These are phyloP conservation scores for Drosophila dunni DNA, from an alignment of 1,140 invertebrate genomes.

Conservation along the genomic window DNA sequence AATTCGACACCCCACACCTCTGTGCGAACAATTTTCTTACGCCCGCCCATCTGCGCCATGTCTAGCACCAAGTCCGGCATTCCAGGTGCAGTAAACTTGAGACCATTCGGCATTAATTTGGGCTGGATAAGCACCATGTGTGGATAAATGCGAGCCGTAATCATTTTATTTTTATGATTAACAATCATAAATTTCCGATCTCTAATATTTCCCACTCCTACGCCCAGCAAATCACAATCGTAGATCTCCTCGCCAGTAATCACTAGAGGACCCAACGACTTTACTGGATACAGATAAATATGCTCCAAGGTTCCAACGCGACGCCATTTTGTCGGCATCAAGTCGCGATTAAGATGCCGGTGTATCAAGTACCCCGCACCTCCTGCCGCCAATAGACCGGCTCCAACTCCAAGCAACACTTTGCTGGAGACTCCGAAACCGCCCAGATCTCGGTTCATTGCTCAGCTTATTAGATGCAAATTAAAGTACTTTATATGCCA, in stretches of 20 bases:
- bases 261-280: constrained; percentile 85
- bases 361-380: constrained; percentile 65
- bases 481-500: constrained; percentile 66
- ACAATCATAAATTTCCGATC: constrained; percentile 86
- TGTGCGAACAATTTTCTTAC: constrained; percentile 81
- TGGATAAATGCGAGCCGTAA: constrained; percentile 85
- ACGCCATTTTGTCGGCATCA: constrained; percentile 73
- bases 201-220: constrained; percentile 83
- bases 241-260: constrained; percentile 70
- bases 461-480: not conserved
- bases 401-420: constrained; percentile 56
- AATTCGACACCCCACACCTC: constrained; percentile 85
- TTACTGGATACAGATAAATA: constrained; percentile 85
- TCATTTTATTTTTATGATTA: constrained; percentile 85
- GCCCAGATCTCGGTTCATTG: constrained; percentile 72
- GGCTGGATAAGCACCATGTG: constrained; percentile 86
- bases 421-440: constrained; percentile 33
- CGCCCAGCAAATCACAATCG: constrained; percentile 85
- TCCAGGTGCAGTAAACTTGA: constrained; percentile 83
- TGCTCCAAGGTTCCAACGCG: constrained; percentile 85
- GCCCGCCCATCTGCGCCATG: constrained; percentile 56
- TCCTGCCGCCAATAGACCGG: constrained; percentile 57
- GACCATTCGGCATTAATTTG: constrained; percentile 67
- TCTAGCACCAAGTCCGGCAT: constrained; percentile 86
- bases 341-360: constrained; percentile 58